These are phyloP conservation scores for Tachina grossa DNA, from an alignment of 2,888 invertebrate species.

Conservation along the genomic window DNA sequence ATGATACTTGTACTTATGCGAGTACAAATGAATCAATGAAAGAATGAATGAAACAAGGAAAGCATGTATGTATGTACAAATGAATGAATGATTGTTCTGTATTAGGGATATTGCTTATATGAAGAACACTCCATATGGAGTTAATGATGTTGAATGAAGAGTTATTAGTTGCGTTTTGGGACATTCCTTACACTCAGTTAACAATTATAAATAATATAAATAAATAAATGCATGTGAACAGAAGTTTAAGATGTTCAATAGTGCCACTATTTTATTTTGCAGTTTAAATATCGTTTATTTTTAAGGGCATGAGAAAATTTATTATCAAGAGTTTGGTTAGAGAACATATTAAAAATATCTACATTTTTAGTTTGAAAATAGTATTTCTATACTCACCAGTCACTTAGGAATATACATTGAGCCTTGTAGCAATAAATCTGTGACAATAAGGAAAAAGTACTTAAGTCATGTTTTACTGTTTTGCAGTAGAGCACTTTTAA, in stretches of 20 bases:
- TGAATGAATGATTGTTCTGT: slow-evolving; percentile 61
- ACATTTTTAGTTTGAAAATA: too few relatives aligned
- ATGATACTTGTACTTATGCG: slow-evolving; percentile 62
- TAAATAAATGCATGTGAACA: slow-evolving; percentile 57
- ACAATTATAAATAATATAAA: neutral
- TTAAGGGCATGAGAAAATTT: slow-evolving; percentile 10
- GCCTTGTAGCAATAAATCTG: too few relatives aligned
- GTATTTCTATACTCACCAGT: too few relatives aligned
- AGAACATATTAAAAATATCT: neutral
- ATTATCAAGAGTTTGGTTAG: neutral
- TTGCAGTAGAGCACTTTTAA: too few relatives aligned
- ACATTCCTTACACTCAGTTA: slow-evolving; percentile 15
- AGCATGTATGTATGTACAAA: neutral
- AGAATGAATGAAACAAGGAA: neutral
- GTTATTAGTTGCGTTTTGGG: slow-evolving; percentile 36
- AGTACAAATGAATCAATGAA: slow-evolving; percentile 40
- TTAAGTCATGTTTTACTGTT: too few relatives aligned
- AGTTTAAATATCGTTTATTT: slow-evolving; percentile 17
- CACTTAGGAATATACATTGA: too few relatives aligned
- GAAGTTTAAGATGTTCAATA: slow-evolving; percentile 63
- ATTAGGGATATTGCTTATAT: slow-evolving; percentile 59
- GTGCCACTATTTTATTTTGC: slow-evolving; percentile 29
- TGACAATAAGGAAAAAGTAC: too few relatives aligned
- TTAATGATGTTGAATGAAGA: slow-evolving; percentile 68
- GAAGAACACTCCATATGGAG: slow-evolving; percentile 62